Base-by-base conservation (phyloP, 2,888 invertebrate species). In the Ophraella communa region DNA sequence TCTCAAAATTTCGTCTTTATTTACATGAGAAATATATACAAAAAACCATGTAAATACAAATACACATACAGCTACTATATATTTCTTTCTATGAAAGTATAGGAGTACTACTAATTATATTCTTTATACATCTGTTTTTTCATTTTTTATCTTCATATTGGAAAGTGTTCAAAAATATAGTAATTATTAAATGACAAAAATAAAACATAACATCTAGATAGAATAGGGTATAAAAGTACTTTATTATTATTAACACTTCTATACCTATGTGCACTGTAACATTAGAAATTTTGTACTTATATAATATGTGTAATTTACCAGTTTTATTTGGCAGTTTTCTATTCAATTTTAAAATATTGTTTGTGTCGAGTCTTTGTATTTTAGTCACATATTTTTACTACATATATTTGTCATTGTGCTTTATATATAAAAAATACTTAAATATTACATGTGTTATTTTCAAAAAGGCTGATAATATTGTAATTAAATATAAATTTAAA, bases 381-480 rank as follows among this genome's bases (percentile, higher is more conserved):
- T 5, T 1, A 8, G 14, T 39, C 39, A 17, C 17, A 39, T 39
- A 27, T 10, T 27, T 27, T 52, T 1, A 18, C 18, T 14, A n/a
- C 27, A 21, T 30, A 11, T n/a, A 18, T 21, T 54, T 54, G 33
- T 57, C 27, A 30, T n/a, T 30, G 30, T 57, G 55, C 55, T 39
- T 54, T 33, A 33, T 45, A 35, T 54, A n/a, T n/a, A n/a, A n/a
- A n/a, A 52, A 52, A 30, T 23, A 20, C 24, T 52, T 33, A 20
- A 52, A 27, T 49, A 18, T 33, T 49, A 27, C 3, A 45, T 57
- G 2, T 44, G 47, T 57, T 45, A 57, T 47, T 27, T 51, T 8
- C 14, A 8, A 51, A 54, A 44, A 54, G 54, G 53, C 51, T 61
- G 45, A 45, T 61, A 57, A 60, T 61, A 54, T 61, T 53, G 20